Conservation (phyloP, 2,888 invertebrate species). For the Cantharis rufa region DNA sequence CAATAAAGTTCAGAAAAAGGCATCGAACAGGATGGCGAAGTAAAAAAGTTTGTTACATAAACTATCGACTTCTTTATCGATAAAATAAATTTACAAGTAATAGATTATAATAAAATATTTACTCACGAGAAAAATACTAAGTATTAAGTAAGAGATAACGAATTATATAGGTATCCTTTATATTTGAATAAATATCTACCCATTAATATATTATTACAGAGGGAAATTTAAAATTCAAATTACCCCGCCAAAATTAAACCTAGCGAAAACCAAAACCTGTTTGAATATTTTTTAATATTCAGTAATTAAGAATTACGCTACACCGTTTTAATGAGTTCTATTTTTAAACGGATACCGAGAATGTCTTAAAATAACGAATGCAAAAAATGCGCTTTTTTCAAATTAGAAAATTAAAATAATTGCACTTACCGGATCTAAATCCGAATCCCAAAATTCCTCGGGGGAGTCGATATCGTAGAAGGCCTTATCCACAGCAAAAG, state of each 20-base stretch:
- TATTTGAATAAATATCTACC: not conserved
- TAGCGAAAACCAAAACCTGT: not conserved
- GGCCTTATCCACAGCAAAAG: constrained; percentile 59
- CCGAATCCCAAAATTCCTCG: constrained; percentile 80
- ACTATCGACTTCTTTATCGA: not conserved
- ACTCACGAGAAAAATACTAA: not conserved
- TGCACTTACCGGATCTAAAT: constrained; percentile 78
- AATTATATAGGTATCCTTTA: not conserved
- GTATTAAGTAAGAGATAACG: not conserved
- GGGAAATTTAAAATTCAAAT: not conserved
- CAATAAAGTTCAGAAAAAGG: not conserved
- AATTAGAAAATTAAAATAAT: not conserved
- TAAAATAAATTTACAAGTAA: not conserved
- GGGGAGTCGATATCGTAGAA: constrained; percentile 69
- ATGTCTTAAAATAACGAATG: not conserved
- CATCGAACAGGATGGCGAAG: not conserved
- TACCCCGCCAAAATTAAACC: not conserved
- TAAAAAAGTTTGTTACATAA: not conserved
- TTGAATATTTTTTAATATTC: not conserved
- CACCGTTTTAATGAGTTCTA: not conserved
- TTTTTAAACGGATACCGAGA: not conserved
- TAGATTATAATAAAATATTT: not conserved
- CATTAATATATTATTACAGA: not conserved
- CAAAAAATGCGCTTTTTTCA: not conserved
- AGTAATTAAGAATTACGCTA: not conserved